phyloP scores from a whole-genome alignment of 2,113 vertebrate species.

The Labrus mixtus region DNA sequence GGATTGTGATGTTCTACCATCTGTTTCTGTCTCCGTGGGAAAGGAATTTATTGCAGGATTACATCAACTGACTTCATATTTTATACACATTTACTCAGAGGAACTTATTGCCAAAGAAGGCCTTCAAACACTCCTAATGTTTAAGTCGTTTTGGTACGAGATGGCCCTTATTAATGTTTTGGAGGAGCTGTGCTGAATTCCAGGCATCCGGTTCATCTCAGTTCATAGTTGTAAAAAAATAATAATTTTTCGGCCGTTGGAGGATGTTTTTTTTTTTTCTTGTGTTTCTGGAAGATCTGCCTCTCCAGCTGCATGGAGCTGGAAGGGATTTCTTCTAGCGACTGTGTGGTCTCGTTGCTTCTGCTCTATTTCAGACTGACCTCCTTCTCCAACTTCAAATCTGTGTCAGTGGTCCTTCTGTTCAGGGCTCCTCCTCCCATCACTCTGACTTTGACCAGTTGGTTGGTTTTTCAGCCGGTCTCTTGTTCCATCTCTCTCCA shows the following conservation, averaged over 20 bases:
- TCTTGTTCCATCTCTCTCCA: background rate
- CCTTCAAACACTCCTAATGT: background rate
- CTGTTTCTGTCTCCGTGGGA: constrained; percentile 8
- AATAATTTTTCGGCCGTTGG: background rate
- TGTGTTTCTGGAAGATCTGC: constrained; percentile 46
- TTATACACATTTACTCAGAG: background rate
- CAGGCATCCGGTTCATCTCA: background rate
- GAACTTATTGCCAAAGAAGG: background rate
- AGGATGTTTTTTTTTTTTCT: constrained; percentile 33
- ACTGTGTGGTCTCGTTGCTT: constrained; percentile 69
- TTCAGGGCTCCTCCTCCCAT: constrained; percentile 40
- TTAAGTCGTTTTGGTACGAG: background rate
- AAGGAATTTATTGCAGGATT: background rate
- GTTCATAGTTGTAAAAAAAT: constrained; percentile 12
- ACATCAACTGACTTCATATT: background rate
- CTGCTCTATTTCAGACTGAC: constrained; percentile 80
- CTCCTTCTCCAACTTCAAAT: constrained; percentile 70
- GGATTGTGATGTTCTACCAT: background rate
- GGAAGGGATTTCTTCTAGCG: constrained; percentile 58
- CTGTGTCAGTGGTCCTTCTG: constrained; percentile 67
- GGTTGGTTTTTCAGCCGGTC: constrained; percentile 10
- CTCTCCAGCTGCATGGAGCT: constrained; percentile 65
- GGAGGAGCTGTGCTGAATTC: background rate
- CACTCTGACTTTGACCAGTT: constrained; percentile 15
- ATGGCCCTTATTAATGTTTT: background rate